phyloP scores from a whole-genome alignment of 2,113 vertebrate species.

The Garra rufa region DNA sequence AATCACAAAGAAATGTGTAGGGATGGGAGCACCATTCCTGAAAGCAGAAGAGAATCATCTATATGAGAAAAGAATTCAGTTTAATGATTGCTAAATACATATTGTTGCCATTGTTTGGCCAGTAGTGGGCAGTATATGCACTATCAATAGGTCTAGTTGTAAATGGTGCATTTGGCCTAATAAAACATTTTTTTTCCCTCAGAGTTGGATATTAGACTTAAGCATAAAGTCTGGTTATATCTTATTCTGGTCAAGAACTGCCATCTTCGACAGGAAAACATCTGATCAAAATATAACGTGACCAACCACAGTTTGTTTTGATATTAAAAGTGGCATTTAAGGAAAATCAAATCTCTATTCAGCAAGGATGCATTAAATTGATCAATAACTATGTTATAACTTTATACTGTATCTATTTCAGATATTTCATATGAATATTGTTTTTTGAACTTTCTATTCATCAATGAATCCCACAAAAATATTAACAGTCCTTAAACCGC shows the following conservation, averaged over 20 bases:
- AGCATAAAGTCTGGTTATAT: not conserved
- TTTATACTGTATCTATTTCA: too few relatives aligned
- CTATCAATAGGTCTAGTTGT: not conserved
- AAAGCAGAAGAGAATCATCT: not conserved
- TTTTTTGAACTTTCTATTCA: not conserved
- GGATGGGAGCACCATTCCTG: conserved; percentile 79
- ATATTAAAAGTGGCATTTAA: too few relatives aligned
- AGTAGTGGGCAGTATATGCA: conserved; percentile 3
- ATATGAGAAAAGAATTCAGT: not conserved
- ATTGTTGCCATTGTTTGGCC: not conserved
- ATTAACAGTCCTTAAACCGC: not conserved
- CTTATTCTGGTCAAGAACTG: not conserved
- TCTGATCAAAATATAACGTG: not conserved
- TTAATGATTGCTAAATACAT: not conserved
- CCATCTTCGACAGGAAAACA: not conserved
- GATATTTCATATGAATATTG: not conserved
- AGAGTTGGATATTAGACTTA: not conserved
- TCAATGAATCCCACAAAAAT: not conserved
- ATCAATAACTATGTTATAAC: too few relatives aligned
- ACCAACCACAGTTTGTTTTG: too few relatives aligned
- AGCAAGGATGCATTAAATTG: not conserved
- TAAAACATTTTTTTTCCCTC: not conserved
- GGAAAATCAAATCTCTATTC: too few relatives aligned
- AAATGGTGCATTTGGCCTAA: not conserved
- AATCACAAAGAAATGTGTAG: conserved; percentile 93